Conservation (phyloP, 2,888 invertebrate species). For the Saturnia pavonia region DNA sequence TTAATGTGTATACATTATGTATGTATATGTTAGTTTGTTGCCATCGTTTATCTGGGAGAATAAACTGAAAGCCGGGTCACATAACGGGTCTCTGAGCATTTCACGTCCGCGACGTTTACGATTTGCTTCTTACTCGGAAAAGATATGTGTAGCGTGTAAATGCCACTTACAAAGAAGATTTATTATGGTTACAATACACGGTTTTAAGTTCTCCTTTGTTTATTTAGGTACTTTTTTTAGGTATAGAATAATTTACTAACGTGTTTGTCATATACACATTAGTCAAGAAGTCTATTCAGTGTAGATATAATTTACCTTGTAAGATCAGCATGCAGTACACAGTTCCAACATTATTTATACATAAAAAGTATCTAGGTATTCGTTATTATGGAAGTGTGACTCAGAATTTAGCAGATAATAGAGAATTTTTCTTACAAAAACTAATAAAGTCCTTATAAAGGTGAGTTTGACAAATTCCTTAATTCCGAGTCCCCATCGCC, state of each 20-base stretch:
- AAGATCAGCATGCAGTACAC: not conserved
- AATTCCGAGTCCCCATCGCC: slow-evolving; percentile 54
- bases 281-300: too few species aligned
- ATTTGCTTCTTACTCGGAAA: slow-evolving; percentile 60
- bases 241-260: too few species aligned
- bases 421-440: slow-evolving; percentile 55
- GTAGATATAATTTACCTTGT: not conserved
- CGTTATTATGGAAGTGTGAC: not conserved
- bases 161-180: slow-evolving; percentile 75
- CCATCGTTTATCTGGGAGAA: not conserved
- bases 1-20: not conserved
- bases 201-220: slow-evolving; percentile 19
- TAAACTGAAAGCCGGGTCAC: slow-evolving; percentile 35
- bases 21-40: slow-evolving; percentile 1
- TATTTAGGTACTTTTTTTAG: slow-evolving; percentile 8
- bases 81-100: slow-evolving; percentile 43
- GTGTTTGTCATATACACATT: too few species aligned
- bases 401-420: not conserved
- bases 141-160: slow-evolving; percentile 72
- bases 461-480: slow-evolving; percentile 80
- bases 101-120: slow-evolving; percentile 68
- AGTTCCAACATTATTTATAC: not conserved
- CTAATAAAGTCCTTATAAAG: slow-evolving; percentile 66
- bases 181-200: slow-evolving; percentile 40
- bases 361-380: not conserved